Evolutionary conservation across 2,113 vertebrate genomes (phyloP).

Genomic region (Panthera uncia): DNA sequence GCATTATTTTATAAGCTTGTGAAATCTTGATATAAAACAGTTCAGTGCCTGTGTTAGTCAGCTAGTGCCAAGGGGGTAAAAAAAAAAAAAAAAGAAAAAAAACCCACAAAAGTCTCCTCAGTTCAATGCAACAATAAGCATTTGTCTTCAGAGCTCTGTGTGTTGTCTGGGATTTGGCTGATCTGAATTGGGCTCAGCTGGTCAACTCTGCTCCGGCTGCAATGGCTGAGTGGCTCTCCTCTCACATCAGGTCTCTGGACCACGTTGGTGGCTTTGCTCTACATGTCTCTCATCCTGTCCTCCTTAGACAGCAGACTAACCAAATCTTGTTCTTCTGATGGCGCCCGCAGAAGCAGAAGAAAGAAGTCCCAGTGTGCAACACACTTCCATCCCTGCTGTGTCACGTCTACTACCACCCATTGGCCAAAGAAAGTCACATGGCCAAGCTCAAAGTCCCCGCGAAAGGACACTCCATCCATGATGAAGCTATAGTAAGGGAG

Average conservation of each 20-base stretch:
- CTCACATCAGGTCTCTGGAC: not conserved
- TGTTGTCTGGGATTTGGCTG: too few species aligned
- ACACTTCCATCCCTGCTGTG: not conserved
- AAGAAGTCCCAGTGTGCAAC: too few species aligned
- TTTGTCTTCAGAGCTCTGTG: not conserved
- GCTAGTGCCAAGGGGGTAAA: too few species aligned
- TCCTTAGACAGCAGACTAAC: not conserved
- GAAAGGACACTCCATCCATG: not conserved
- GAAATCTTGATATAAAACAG: not conserved
- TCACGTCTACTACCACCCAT: not conserved
- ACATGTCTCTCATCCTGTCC: not conserved
- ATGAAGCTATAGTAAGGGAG: not conserved
- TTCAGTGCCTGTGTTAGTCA: not conserved
- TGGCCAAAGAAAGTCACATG: not conserved
- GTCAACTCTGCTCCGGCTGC: not conserved
- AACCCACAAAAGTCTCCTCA: not conserved
- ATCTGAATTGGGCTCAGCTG: not conserved
- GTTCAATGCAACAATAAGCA: not conserved
- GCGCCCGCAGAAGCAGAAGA: not conserved
- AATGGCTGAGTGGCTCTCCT: not conserved
- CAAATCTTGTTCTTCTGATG: not conserved
- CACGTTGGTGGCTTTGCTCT: not conserved
- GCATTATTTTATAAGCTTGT: not conserved
- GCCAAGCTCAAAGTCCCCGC: not conserved
- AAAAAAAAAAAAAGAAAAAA: not conserved